phyloP scores from a whole-genome alignment of 1,140 invertebrate species.

The Hylaeus anthracinus region DNA sequence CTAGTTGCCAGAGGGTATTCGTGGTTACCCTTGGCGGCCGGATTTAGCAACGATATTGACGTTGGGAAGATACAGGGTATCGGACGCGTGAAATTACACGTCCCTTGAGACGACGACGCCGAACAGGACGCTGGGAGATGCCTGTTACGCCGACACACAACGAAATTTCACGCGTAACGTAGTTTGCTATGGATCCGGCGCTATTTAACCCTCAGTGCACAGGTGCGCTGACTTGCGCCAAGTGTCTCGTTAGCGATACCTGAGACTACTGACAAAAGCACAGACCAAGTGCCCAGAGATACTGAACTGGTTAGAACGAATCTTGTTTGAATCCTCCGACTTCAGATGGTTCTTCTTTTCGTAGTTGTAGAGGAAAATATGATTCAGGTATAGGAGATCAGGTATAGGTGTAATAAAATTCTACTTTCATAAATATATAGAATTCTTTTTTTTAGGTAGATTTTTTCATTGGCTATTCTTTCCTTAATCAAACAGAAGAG shows the following conservation, averaged over 20 bases:
- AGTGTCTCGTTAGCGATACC: neutral
- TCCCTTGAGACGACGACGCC: conserved; percentile 39
- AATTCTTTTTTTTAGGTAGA: no score
- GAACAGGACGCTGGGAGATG: neutral
- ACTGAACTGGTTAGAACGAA: no score
- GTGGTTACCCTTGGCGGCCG: conserved; percentile 16
- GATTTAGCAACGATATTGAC: conserved; percentile 28
- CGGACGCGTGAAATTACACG: conserved; percentile 67
- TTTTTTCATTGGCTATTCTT: no score
- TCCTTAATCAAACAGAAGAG: no score
- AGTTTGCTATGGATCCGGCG: neutral
- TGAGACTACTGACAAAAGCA: no score
- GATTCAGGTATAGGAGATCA: no score
- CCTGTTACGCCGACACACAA: conserved; percentile 3
- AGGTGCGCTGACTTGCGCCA: neutral
- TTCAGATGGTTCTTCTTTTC: no score
- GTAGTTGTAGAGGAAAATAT: no score
- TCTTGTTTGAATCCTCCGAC: no score
- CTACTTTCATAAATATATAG: no score
- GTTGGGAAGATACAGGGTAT: conserved; percentile 25
- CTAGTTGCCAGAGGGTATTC: conserved; percentile 20
- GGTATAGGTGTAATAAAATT: no score
- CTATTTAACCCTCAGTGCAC: neutral
- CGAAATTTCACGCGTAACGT: conserved; percentile 21
- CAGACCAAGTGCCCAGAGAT: no score